Base-by-base conservation (phyloP, 2,888 invertebrate genomes). In the Cancer borealis region DNA sequence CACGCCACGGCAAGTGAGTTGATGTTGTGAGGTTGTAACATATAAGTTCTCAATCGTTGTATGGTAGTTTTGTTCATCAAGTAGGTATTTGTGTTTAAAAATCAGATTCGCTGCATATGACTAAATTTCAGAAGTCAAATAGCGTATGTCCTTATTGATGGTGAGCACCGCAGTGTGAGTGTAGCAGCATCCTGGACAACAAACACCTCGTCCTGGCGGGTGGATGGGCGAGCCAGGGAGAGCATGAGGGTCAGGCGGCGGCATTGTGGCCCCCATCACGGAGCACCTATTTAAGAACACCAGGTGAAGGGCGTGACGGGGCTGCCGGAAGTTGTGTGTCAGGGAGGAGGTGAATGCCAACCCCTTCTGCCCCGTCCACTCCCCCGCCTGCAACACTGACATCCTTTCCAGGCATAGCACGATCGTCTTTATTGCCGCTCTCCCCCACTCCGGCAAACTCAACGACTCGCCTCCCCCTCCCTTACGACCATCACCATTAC, bases 271-370 rank as follows among this genome's bases (percentile, higher is more conserved):
- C 79, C 79, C 30, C 79, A 79, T 79, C 10, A 21, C 12, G 14
- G 12, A 8, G n/a, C n/a, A 4, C 60, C 66, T n/a, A 66, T 66
- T n/a, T 21, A 66, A 66, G 66, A 39, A 66, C 79, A 79, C 30
- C 79, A 79, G 79, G 79, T 79, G 79, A 79, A 30, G 79, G 79
- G 79, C 79, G 79, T 79, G 79, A 30, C 79, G 30, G 79, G 0
- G 30, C 79, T 79, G 79, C 79, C 79, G 79, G 79, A 79, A 79
- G 79, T 21, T 30, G 79, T 12, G 79, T 30, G 79, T 79, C 79
- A 79, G 79, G 79, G 79, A 79, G 79, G 30, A 30, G 79, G 30
- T 30, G 30, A 10, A n/a, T 21, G 73, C n/a, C 73, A 8, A 12
- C 30, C 26, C 79, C 79, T 12, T 10, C 30, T 30, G 0, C 79